Conservation (phyloP, 2,797 vertebrate species). For the Xiphophorus birchmanni region DNA sequence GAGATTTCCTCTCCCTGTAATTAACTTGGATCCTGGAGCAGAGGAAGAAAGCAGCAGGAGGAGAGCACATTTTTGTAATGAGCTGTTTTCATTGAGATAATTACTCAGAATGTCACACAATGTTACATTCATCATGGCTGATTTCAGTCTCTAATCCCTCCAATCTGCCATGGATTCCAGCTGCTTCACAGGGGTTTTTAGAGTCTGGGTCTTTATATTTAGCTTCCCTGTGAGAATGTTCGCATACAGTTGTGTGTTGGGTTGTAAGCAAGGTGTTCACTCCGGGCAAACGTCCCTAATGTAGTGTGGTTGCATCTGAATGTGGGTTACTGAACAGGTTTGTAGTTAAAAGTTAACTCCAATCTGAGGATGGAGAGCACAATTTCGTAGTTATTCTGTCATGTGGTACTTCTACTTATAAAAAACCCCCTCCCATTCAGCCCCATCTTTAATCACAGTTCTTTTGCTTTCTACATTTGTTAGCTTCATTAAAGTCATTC, state of each 20-base stretch:
- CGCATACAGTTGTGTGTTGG: constrained; percentile 6
- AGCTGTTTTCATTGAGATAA: constrained; percentile 77
- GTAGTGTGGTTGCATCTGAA: constrained; percentile 11
- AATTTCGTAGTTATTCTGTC: constrained; percentile 32
- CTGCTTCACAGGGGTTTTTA: constrained; percentile 56
- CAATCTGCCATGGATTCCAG: constrained; percentile 73
- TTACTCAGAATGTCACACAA: constrained; percentile 75
- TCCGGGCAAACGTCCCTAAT: not conserved
- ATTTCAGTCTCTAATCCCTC: constrained; percentile 70
- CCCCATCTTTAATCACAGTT: constrained; percentile 72
- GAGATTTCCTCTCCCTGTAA: constrained; percentile 49
- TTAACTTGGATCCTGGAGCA: constrained; percentile 54
- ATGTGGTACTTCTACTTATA: constrained; percentile 36
- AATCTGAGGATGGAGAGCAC: not conserved
- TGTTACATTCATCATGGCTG: constrained; percentile 72
- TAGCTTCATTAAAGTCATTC: constrained; percentile 80
- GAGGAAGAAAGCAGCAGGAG: constrained; percentile 5
- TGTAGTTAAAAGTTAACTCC: constrained; percentile 3
- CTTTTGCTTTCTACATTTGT: constrained; percentile 76
- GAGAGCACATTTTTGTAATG: constrained; percentile 62
- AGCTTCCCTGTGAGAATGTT: constrained; percentile 16
- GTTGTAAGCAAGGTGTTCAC: constrained; percentile 12
- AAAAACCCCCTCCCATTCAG: constrained; percentile 37
- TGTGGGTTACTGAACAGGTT: not conserved
- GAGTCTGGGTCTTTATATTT: constrained; percentile 32